Evolutionary conservation across 1,140 invertebrate species (phyloP).

Genomic region (Oreohelix idahoensis): DNA sequence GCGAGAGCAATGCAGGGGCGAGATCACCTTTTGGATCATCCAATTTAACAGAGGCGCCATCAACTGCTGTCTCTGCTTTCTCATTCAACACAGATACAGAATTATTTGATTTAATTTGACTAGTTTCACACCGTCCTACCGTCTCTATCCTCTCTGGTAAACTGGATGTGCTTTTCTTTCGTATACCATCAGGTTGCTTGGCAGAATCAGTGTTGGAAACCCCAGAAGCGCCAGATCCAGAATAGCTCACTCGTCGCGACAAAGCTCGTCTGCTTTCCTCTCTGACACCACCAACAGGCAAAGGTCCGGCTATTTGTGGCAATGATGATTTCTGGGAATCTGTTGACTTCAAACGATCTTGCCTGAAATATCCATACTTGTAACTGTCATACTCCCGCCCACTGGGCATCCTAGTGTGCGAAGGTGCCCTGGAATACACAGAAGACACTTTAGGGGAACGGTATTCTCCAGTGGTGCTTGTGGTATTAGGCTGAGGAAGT

Average conservation of each 20-base stretch:
- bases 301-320: constrained; percentile 6
- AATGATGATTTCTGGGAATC: constrained; percentile 6
- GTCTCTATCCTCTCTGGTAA: constrained; percentile 5
- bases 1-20: neutral
- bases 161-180: constrained; percentile 34
- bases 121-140: neutral
- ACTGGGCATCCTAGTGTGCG: no score
- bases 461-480: neutral
- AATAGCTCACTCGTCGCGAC: constrained; percentile 22
- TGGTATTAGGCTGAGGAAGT: neutral
- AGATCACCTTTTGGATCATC: neutral
- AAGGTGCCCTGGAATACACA: neutral
- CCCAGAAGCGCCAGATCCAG: neutral
- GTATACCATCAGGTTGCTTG: neutral
- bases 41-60: neutral
- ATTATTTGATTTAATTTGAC: neutral
- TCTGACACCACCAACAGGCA: constrained; percentile 33
- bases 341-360: neutral
- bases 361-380: neutral
- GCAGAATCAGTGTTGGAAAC: neutral
- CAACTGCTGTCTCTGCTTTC: neutral
- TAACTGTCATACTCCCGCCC: neutral
- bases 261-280: constrained; percentile 38
- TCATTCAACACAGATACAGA: neutral
- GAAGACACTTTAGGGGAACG: neutral